phyloP scores from a whole-genome alignment of 53 echinoderm and acorn worm genomes.

The Apostichopus leukothele region DNA sequence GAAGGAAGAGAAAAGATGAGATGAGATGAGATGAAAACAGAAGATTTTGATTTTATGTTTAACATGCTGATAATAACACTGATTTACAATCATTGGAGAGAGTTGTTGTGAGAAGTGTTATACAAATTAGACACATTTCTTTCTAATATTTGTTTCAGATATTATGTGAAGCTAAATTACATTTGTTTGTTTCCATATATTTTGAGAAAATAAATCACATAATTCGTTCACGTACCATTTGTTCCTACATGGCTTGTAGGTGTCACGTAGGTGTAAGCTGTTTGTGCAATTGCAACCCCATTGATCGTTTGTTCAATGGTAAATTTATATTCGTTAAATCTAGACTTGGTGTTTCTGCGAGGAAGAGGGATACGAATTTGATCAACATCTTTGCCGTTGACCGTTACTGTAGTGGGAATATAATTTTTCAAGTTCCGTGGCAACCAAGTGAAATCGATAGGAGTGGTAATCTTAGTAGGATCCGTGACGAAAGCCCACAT shows the following conservation, averaged over 20 bases:
- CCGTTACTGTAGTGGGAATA: not conserved
- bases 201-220: too few species aligned
- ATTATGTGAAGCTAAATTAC: too few species aligned
- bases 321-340: conserved; percentile 20
- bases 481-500: not conserved
- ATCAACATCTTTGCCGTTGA: not conserved
- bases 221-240: not conserved
- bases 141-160: too few species aligned
- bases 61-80: too few species aligned
- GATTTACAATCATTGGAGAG: too few species aligned
- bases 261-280: not conserved
- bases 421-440: not conserved
- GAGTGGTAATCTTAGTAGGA: not conserved
- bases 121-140: too few species aligned
- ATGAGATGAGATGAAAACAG: too few species aligned
- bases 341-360: not conserved
- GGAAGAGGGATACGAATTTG: not conserved
- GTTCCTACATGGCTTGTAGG: not conserved
- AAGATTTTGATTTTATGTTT: too few species aligned
- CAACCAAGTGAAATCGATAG: not conserved
- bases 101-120: too few species aligned
- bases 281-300: too few species aligned
- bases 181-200: too few species aligned
- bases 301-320: not conserved
- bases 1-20: too few species aligned